Conservation (phyloP, 2,888 invertebrate species). For the Pterobdella sp. region DNA sequence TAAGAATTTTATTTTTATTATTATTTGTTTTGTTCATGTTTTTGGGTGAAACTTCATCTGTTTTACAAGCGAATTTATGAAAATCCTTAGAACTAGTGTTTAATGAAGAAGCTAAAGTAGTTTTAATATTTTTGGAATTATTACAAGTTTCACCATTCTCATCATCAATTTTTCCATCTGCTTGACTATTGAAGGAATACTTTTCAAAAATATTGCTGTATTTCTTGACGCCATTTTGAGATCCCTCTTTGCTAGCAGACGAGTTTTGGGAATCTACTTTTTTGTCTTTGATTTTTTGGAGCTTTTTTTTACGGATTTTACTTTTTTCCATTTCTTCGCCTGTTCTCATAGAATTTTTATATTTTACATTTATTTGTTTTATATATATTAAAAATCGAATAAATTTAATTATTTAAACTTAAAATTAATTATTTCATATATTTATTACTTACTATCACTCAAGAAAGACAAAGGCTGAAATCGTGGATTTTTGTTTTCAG, state of each 20-base stretch:
- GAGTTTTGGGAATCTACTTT: neutral
- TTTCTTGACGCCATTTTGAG: neutral
- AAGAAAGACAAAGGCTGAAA: slow-evolving; percentile 3
- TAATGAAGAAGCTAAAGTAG: no score
- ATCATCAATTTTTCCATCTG: neutral
- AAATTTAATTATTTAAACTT: no score
- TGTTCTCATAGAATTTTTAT: no score
- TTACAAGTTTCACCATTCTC: neutral
- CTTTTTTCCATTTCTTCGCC: neutral
- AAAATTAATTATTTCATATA: no score
- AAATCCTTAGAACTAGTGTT: no score
- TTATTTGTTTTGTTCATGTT: slow-evolving; percentile 23
- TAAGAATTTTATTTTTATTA: no score
- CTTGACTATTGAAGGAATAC: neutral
- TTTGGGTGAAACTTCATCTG: neutral
- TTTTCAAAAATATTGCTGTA: slow-evolving; percentile 8
- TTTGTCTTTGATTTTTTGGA: neutral
- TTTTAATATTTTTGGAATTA: no score
- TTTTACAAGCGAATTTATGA: neutral
- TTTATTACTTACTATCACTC: neutral
- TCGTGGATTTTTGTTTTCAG: neutral
- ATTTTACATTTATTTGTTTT: no score
- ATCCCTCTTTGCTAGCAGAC: neutral
- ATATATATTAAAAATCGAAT: no score
- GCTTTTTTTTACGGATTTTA: neutral